phyloP scores from a whole-genome alignment of 2,797 vertebrate species.

The Psittacula echo region DNA sequence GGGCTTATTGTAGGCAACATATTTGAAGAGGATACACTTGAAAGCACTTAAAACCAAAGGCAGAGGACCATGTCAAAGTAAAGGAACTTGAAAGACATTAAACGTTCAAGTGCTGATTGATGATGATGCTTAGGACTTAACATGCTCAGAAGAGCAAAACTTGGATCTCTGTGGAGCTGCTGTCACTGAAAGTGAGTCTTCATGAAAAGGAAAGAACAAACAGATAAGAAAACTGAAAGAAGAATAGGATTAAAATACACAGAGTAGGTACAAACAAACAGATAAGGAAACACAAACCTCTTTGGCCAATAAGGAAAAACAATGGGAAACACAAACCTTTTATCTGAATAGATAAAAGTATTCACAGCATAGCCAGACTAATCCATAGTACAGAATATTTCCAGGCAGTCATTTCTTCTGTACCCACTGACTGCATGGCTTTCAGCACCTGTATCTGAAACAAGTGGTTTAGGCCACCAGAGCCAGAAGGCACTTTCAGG shows the following conservation, averaged over 20 bases:
- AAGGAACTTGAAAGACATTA: constrained; percentile 23
- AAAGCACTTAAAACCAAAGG: constrained; percentile 54
- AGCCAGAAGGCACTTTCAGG: background rate
- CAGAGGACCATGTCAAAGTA: constrained; percentile 3
- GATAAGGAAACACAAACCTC: background rate
- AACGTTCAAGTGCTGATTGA: constrained; percentile 31
- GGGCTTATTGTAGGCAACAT: constrained; percentile 6
- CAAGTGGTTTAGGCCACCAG: background rate
- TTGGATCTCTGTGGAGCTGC: background rate
- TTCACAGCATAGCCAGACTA: background rate
- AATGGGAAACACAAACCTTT: background rate
- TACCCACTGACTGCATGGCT: background rate
- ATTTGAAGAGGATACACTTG: constrained; percentile 24
- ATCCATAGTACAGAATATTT: background rate
- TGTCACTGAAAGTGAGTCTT: constrained; percentile 25
- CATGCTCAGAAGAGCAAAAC: background rate
- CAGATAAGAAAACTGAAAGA: background rate
- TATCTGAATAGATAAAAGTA: background rate
- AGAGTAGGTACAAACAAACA: background rate
- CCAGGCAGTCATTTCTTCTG: background rate
- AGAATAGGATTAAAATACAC: background rate
- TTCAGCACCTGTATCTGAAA: background rate
- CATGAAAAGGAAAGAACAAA: background rate
- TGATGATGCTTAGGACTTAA: constrained; percentile 21
- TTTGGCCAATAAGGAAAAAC: background rate